Evolutionary conservation across 2,888 invertebrate genomes (phyloP).

Genomic region (Oscheius sp.): DNA sequence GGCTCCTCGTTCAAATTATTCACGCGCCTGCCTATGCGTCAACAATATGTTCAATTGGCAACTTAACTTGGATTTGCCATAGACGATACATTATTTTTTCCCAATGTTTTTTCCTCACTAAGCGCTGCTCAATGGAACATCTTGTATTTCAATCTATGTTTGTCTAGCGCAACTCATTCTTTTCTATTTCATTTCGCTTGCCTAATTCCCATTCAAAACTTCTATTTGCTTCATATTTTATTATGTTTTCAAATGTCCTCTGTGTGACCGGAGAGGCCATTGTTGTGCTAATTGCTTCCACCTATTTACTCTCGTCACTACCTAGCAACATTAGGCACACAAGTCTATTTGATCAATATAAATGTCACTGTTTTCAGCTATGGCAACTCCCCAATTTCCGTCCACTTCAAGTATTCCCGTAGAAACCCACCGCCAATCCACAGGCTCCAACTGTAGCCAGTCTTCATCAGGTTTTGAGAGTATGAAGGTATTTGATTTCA

Average conservation of each 20-base stretch:
- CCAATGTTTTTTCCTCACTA: neutral
- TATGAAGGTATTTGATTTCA: conserved; percentile 46
- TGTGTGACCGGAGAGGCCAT: no score
- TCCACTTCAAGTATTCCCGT: conserved; percentile 34
- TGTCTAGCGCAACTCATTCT: neutral
- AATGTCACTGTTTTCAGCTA: conserved; percentile 23
- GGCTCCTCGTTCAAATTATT: conserved; percentile 36
- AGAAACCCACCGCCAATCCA: conserved; percentile 45
- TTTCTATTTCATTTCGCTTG: conserved; percentile 13
- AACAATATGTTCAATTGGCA: conserved; percentile 39
- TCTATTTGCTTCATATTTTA: neutral
- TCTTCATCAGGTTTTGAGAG: conserved; percentile 62
- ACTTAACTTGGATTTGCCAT: neutral
- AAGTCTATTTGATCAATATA: neutral
- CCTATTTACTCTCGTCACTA: conserved; percentile 21
- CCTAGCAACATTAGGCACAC: conserved; percentile 19
- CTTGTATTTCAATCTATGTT: conserved; percentile 24
- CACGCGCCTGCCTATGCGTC: conserved; percentile 34
- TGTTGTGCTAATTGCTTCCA: conserved; percentile 32
- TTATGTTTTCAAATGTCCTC: no score
- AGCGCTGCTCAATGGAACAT: conserved; percentile 5
- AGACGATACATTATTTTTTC: neutral
- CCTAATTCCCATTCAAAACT: neutral
- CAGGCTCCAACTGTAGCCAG: conserved; percentile 58
- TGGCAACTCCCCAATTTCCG: conserved; percentile 23